phyloP scores from a whole-genome alignment of 2,113 vertebrate species.

The Hippocampus abdominalis region DNA sequence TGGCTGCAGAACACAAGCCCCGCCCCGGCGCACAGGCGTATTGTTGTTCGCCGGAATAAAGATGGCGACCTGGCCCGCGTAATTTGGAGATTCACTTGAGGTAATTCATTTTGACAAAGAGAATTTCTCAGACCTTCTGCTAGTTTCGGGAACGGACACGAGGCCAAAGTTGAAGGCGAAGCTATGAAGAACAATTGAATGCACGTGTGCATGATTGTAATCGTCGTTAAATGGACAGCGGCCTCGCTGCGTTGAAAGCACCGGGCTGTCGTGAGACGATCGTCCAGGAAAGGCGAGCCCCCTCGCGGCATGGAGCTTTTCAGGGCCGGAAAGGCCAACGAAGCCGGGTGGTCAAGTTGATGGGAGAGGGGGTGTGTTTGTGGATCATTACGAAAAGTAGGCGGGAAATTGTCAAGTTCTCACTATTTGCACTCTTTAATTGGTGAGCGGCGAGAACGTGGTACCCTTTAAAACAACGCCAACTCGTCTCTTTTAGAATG shows the following conservation, averaged over 20 bases:
- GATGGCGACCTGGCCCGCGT: conserved; percentile 75
- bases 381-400: conserved; percentile 70
- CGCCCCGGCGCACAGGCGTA: conserved; percentile 50
- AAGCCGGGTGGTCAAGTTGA: conserved; percentile 38
- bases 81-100: conserved; percentile 59
- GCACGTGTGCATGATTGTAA: not conserved
- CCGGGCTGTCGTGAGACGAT: conserved; percentile 36
- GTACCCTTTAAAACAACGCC: not conserved
- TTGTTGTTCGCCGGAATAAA: conserved; percentile 68
- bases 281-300: conserved; percentile 8
- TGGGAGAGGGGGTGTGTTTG: conserved; percentile 75
- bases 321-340: conserved; percentile 9
- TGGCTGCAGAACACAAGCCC: conserved; percentile 43
- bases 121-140: not conserved
- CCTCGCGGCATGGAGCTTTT: conserved; percentile 4
- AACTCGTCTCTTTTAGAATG: conserved; percentile 2
- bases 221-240: conserved; percentile 15
- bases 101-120: conserved; percentile 53
- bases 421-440: not conserved
- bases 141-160: not conserved
- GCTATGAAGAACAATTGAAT: not conserved
- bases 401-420: conserved; percentile 67
- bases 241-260: conserved; percentile 53
- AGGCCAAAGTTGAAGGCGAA: not conserved
- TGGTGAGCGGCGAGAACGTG: not conserved